Evolutionary conservation across 1,140 invertebrate genomes (phyloP).

Genomic region (Orchestia grillus): DNA sequence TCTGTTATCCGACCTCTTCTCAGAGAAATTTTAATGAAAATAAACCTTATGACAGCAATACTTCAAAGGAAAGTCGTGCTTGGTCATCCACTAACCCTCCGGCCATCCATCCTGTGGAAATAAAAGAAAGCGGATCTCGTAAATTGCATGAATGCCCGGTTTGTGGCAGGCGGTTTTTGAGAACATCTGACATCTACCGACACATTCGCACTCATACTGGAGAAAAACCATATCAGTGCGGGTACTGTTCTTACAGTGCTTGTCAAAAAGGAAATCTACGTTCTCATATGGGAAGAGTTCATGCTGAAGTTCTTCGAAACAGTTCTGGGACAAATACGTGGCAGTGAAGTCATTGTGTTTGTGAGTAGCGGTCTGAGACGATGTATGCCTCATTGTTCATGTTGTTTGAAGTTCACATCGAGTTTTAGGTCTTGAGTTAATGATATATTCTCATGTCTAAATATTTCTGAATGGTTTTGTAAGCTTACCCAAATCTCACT

Average conservation of each 20-base stretch:
- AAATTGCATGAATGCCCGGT: slow-evolving; percentile 24
- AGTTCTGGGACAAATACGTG: neutral
- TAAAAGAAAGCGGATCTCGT: neutral
- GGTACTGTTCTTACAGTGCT: slow-evolving; percentile 62
- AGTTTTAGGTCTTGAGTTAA: neutral
- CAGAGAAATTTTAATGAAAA: neutral
- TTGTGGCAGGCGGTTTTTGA: slow-evolving; percentile 20
- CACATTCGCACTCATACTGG: slow-evolving; percentile 65
- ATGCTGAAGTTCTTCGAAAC: neutral
- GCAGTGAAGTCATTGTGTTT: neutral
- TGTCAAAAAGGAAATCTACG: slow-evolving; percentile 62
- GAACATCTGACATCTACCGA: slow-evolving; percentile 58
- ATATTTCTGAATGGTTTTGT: neutral
- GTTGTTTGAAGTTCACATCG: neutral
- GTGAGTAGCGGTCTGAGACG: neutral
- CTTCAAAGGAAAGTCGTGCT: neutral
- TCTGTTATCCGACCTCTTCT: neutral
- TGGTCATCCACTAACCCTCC: neutral
- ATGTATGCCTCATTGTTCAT: neutral
- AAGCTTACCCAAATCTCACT: neutral
- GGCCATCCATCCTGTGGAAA: neutral
- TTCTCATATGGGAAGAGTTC: slow-evolving; percentile 57
- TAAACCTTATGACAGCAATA: neutral
- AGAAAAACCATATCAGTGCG: slow-evolving; percentile 63
- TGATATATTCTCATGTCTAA: neutral